Conservation (phyloP, 2,888 invertebrate genomes). For the Hylaea fasciaria region DNA sequence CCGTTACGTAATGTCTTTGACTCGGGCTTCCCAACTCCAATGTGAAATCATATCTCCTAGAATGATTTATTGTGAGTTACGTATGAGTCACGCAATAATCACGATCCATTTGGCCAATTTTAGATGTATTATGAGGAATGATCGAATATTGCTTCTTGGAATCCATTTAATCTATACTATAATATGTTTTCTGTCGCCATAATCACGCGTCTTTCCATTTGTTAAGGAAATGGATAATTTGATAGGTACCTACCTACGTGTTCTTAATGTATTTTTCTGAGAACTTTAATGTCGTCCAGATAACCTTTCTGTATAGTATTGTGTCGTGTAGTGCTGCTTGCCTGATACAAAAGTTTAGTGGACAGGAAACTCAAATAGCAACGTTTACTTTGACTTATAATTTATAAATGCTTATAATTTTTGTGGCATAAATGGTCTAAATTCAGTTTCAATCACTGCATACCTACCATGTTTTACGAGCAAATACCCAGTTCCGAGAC, state of each 20-base stretch:
- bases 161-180: slow-evolving; percentile 2
- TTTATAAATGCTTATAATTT: too few relatives aligned
- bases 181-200: slow-evolving; percentile 6
- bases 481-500: too few relatives aligned
- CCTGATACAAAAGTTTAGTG: too few relatives aligned
- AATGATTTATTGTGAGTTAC: slow-evolving; percentile 21
- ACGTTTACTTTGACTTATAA: too few relatives aligned
- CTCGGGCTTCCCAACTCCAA: slow-evolving; percentile 20
- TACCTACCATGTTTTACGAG: too few relatives aligned
- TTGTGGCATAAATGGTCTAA: too few relatives aligned
- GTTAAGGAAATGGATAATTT: slow-evolving; percentile 1
- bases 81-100: slow-evolving; percentile 11
- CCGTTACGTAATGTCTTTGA: slow-evolving; percentile 23
- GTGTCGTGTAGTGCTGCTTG: too few relatives aligned
- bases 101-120: slow-evolving; percentile 11
- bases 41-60: slow-evolving; percentile 18
- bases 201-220: background rate
- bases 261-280: too few relatives aligned
- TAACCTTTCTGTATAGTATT: too few relatives aligned
- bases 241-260: too few relatives aligned
- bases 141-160: slow-evolving; percentile 4
- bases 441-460: too few relatives aligned
- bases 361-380: too few relatives aligned
- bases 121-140: slow-evolving; percentile 3
- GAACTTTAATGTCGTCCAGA: background rate